Evolutionary conservation across 64 coral and sea anemone species (phyloP).

Genomic region (Actinia equina): DNA sequence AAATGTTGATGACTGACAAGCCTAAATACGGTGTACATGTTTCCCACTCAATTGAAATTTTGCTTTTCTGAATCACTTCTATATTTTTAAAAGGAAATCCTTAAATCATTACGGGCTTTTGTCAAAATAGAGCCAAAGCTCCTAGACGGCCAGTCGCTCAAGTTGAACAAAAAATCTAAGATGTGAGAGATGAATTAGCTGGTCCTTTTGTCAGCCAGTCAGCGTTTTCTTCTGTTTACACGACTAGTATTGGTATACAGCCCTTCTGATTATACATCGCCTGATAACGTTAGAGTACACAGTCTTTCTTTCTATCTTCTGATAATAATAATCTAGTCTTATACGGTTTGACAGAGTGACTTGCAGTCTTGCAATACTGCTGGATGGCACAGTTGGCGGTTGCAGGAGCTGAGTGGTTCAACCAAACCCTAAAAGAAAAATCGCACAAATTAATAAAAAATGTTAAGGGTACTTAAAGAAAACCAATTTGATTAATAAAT

Average conservation of each 20-base stretch:
- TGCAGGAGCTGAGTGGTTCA: not conserved
- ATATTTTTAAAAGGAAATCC: not conserved
- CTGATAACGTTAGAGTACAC: not conserved
- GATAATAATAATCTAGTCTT: not conserved
- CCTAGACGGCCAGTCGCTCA: constrained; percentile 8
- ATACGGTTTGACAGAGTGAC: not conserved
- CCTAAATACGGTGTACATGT: too few relatives aligned
- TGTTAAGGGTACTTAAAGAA: not conserved
- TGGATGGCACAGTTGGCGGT: not conserved
- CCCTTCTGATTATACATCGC: not conserved
- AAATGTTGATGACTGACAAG: too few relatives aligned
- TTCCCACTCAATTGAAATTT: too few relatives aligned
- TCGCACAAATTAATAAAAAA: not conserved
- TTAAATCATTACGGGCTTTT: not conserved
- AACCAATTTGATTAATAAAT: too few relatives aligned
- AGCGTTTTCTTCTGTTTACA: not conserved
- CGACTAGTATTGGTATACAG: not conserved
- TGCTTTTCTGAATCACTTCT: not conserved
- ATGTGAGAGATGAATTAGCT: not conserved
- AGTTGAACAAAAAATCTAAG: not conserved
- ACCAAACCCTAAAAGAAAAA: not conserved
- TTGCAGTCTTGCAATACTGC: constrained; percentile 5
- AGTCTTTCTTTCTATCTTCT: not conserved
- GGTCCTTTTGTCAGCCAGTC: too few relatives aligned
- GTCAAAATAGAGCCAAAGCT: not conserved